phyloP scores from a whole-genome alignment of 2,888 invertebrate species.

The Tipula helvola region DNA sequence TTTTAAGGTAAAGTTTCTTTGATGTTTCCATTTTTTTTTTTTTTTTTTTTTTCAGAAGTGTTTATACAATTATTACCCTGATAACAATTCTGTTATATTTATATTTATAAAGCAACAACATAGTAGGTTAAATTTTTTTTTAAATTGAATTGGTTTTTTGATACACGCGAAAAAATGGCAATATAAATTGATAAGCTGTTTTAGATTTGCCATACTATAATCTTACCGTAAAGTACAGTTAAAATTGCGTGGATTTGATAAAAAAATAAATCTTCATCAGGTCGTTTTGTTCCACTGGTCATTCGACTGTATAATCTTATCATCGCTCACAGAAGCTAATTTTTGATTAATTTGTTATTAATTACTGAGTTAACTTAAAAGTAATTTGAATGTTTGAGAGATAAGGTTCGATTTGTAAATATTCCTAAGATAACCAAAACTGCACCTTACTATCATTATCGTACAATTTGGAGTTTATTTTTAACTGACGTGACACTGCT shows the following conservation, averaged over 20 bases:
- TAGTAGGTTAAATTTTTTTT: neutral
- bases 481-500: no score
- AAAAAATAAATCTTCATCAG: neutral
- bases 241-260: neutral
- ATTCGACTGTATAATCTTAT: neutral
- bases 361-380: neutral
- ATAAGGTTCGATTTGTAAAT: neutral
- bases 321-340: neutral
- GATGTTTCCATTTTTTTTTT: neutral
- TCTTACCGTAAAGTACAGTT: neutral
- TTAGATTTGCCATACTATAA: neutral
- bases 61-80: neutral
- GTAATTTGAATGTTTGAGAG: neutral
- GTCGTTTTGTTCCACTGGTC: neutral
- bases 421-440: neutral
- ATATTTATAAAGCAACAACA: neutral
- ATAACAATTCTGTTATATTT: neutral
- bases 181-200: neutral
- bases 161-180: neutral
- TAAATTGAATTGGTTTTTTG: neutral
- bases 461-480: no score
- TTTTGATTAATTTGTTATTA: neutral
- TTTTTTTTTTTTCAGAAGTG: constrained; percentile 10
- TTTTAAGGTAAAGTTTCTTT: neutral
- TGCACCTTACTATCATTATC: no score